phyloP scores from a whole-genome alignment of 2,113 vertebrate genomes.

The Lepus europaeus region DNA sequence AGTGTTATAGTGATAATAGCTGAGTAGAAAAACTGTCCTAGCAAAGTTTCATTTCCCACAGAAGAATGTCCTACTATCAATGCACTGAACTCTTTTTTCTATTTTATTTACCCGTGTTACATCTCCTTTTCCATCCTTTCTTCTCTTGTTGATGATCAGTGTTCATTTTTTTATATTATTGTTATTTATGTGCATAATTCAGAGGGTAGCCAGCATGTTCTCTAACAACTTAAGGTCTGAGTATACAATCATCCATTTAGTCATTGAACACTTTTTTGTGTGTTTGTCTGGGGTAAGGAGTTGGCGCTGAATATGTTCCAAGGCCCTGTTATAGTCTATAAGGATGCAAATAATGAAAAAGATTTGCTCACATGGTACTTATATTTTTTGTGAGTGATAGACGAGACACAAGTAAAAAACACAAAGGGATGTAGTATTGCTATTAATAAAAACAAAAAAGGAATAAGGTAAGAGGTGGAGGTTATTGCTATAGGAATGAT shows the following conservation, averaged over 20 bases:
- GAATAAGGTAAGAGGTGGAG: not conserved
- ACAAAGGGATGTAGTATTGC: not conserved
- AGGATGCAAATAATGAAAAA: not conserved
- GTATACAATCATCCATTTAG: not conserved
- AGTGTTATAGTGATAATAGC: not conserved
- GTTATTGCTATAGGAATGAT: conserved; percentile 41
- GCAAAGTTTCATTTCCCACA: not conserved
- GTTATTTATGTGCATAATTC: not conserved
- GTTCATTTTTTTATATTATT: not conserved
- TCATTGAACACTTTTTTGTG: not conserved
- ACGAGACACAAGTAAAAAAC: not conserved
- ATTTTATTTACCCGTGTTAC: not conserved
- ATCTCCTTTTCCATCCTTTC: not conserved
- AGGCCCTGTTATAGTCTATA: not conserved
- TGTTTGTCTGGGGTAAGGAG: not conserved
- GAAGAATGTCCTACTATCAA: not conserved
- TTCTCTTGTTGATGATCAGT: not conserved
- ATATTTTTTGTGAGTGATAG: not conserved
- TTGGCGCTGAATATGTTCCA: not conserved
- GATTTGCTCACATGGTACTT: not conserved
- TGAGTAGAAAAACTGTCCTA: not conserved
- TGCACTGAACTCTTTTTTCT: not conserved
- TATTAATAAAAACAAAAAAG: conserved; percentile 26
- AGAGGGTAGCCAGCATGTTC: not conserved
- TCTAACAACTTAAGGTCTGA: not conserved